Base-by-base conservation (phyloP, 2,888 invertebrate genomes). In the Ophioninae sp. region DNA sequence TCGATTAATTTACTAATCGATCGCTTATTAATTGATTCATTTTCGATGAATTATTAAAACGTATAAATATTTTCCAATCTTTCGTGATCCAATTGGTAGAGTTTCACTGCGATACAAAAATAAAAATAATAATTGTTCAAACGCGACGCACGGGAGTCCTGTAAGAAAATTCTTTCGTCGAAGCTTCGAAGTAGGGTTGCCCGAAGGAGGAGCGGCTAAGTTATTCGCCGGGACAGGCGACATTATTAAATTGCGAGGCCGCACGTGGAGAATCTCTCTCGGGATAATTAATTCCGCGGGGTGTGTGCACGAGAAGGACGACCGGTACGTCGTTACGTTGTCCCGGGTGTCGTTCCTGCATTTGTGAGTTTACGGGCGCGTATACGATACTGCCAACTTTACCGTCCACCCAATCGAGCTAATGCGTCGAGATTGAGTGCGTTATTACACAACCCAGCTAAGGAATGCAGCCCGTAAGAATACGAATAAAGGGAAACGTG, bases 361-460 rank as follows among this genome's bases (percentile, higher is more conserved):
- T 17, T n/a, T 56, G 56, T 67, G 71, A 22, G 72, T 69, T 51
- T 10, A 39, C n/a, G 69, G 17, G 64, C 23, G 61, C 5, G 63
- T 67, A 41, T 39, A 73, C 68, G 39, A 56, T 39, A 22, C 68
- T 64, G 37, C 59, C 74, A 64, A 72, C 30, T 37, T 67, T 69
- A 82, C 78, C 83, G 85, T 85, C 82, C 87, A 84, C 83, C 85
- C 87, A 87, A 86, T 88, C 87, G 85, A 79, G 86, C 84, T 87
- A 87, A 88, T 88, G 86, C 87, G 84, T 68, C 75, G 86, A 83
- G 87, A 88, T 87, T 86, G 87, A 87, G 87, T 87, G 85, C 87
- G 85, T 86, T 87, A 87, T 88, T 87, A 87, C 86, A 86, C 85
- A 86, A 87, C 80, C 83, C 86, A 84, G 84, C 79, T 74, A 65